Evolutionary conservation across 2,888 invertebrate genomes (phyloP), one percentile per base, ranked within the genome.

Genomic region (Nephrotoma appendiculata): DNA sequence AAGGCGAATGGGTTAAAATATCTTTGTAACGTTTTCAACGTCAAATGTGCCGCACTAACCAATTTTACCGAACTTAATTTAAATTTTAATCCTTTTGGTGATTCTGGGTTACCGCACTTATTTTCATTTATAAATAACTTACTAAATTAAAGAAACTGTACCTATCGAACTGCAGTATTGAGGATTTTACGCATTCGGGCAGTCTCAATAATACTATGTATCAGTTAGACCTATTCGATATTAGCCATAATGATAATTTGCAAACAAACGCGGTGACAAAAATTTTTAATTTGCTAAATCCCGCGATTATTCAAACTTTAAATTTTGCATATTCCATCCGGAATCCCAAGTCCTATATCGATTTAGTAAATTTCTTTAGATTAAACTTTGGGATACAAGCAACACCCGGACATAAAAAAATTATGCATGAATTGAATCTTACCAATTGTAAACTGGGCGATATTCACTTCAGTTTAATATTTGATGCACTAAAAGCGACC

Each of bases 41-140:
- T 2, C 89, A 92, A 87, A 90, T 91, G 0, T 89, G 92, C 12
- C 92, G 92, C 86, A 90, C 89, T 90, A 0, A 88, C 90, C 83
- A 90, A 92, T 9, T 89, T 95, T 84, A 93, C 93, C 89, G 93
- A 93, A 87, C 89, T 98, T 0, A 94, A 96, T 89, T 90, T 98
- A 0, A 95, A 95, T 89, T 94, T 93, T 88, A 98, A 98, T 91
- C 94, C 94, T 0, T 92, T 97, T 87, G 93, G 93, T 0, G 93
- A 95, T 88, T 90, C 90, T 71, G 92, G 93, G 88, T 88, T 93
- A 1, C 89, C 90, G 85, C 89, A 91, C 71, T 88, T 94, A 57
- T 89, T 91, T 3, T 90, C 89, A 42, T 91, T 92, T 86, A 92
- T 92, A 52, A 89, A 89, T 9, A 89, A 89, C 86, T 89, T 91